A percentile compares a stretch with the other conserved stretches of the same genome.
Conservation (phyloP, 2,797 vertebrate species). For the Microchirus variegatus region DNA sequence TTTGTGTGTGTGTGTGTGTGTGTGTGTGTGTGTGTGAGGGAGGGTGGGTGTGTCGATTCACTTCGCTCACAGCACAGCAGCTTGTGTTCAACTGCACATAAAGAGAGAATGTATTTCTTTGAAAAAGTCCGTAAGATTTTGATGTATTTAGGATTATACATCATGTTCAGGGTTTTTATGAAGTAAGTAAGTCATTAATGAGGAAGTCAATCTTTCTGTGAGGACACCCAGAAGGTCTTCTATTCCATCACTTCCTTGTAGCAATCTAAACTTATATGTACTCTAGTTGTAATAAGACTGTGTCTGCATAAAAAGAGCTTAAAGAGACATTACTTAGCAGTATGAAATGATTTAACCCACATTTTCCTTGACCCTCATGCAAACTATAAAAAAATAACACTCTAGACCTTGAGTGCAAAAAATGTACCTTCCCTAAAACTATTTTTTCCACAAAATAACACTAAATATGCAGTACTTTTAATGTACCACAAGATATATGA, state of each 20-base stretch:
- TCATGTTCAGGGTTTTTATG: too few species aligned
- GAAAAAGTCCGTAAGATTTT: constrained; percentile 27
- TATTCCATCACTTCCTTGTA: too few species aligned
- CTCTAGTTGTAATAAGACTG: constrained; percentile 1
- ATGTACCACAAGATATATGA: too few species aligned
- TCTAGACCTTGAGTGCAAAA: too few species aligned
- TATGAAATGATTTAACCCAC: constrained; percentile 1
- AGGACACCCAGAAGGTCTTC: constrained; percentile 31
- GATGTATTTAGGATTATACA: too few species aligned
- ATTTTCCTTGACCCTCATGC: background rate
- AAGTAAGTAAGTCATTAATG: constrained; percentile 48
- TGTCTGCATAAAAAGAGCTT: constrained; percentile 19
- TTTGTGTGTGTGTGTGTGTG: constrained; percentile 30
- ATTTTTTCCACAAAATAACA: too few species aligned
- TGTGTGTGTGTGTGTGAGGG: constrained; percentile 21
- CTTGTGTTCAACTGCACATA: constrained; percentile 37
- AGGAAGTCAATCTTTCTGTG: constrained; percentile 10
- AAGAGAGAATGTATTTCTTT: constrained; percentile 2
- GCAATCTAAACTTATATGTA: background rate
- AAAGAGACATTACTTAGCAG: constrained; percentile 2
- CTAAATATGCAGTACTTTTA: too few species aligned
- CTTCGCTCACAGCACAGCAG: constrained; percentile 35
- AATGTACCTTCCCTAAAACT: too few species aligned
- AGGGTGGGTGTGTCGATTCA: constrained; percentile 29
- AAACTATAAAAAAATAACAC: too few species aligned